These are phyloP conservation scores for Ceratosolen fusciceps DNA, from an alignment of 1,140 invertebrate genomes.

Conservation along the genomic window DNA sequence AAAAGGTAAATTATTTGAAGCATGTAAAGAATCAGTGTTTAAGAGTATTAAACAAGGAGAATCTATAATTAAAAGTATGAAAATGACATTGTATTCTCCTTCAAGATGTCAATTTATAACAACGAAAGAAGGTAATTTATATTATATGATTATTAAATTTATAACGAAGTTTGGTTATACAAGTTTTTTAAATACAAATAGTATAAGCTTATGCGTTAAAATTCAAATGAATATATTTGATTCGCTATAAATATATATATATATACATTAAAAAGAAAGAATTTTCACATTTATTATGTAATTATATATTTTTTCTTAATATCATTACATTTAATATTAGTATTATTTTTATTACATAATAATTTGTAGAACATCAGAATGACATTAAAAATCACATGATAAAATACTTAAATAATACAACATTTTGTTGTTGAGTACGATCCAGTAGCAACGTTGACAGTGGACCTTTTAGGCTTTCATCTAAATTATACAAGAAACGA, in stretches of 20 bases:
- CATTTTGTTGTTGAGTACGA: conserved; percentile 51
- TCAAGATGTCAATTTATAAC: neutral
- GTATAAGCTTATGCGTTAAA: neutral
- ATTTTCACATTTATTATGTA: neutral
- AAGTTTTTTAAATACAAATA: neutral
- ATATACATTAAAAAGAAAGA: neutral
- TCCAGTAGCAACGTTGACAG: conserved; percentile 52
- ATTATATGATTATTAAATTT: neutral
- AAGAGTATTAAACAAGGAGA: neutral
- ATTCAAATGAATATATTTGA: neutral
- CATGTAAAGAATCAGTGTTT: neutral
- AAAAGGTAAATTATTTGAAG: conserved; percentile 8
- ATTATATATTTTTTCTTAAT: neutral
- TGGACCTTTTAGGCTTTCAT: conserved; percentile 56
- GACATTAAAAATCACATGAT: conserved; percentile 57
- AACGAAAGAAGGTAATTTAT: conserved; percentile 19
- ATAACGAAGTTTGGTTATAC: neutral
- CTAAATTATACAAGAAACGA: conserved; percentile 42
- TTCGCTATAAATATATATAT: too few relatives aligned
- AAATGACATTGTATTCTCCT: conserved; percentile 20
- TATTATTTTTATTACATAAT: neutral
- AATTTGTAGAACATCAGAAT: conserved; percentile 56
- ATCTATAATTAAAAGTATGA: neutral
- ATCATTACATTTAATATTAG: neutral
- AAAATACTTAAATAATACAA: conserved; percentile 43